A percentile compares a stretch with the other conserved stretches of the same genome.
Conservation (phyloP, 2,797 vertebrate species). For the Sebastes miniatus region DNA sequence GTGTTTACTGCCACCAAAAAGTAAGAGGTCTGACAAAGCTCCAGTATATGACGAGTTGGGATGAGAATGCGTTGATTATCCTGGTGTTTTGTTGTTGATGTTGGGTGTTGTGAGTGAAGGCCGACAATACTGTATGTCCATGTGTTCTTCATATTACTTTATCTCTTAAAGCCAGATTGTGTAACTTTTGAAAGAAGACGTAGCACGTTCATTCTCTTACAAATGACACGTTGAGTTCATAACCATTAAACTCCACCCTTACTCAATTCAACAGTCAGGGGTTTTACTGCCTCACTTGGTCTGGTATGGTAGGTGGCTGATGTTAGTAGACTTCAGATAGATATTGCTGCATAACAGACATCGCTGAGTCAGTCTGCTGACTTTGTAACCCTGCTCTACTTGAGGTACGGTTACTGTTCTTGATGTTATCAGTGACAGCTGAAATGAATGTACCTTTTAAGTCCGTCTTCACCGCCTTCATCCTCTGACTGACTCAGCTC, state of each 20-base stretch:
- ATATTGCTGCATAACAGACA: not conserved
- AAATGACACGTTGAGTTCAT: too few relatives aligned
- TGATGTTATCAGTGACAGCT: not conserved
- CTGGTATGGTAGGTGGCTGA: not conserved
- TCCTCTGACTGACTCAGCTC: conserved; percentile 86
- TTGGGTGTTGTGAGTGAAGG: too few relatives aligned
- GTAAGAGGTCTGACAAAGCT: too few relatives aligned
- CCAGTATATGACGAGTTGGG: too few relatives aligned
- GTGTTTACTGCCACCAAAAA: too few relatives aligned
- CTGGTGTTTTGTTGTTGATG: too few relatives aligned
- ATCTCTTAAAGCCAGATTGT: not conserved
- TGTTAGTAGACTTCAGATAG: not conserved
- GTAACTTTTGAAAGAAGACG: not conserved
- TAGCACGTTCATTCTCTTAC: too few relatives aligned
- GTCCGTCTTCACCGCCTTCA: conserved; percentile 60
- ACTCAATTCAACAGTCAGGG: not conserved
- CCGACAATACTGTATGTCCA: too few relatives aligned
- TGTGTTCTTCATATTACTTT: not conserved
- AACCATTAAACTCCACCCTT: not conserved
- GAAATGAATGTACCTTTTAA: conserved; percentile 45
- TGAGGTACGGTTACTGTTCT: too few relatives aligned
- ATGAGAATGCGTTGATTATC: too few relatives aligned
- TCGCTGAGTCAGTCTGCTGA: not conserved
- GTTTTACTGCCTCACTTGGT: not conserved
- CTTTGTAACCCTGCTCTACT: not conserved